Evolutionary conservation across 35 echinoderm and acorn worm genomes (phyloP).

Genomic region (Apostichopus japonicus): DNA sequence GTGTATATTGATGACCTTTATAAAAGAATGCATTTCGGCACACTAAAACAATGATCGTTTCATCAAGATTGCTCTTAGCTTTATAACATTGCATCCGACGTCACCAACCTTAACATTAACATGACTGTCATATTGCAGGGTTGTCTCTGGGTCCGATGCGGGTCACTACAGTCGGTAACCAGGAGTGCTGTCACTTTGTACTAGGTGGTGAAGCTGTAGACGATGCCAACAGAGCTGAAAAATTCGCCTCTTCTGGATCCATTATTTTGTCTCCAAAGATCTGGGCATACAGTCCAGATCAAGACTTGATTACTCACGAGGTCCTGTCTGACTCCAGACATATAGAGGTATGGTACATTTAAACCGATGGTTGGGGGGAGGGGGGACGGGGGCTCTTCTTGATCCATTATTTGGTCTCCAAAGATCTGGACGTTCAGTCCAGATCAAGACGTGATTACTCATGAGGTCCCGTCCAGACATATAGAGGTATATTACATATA

Average conservation of each 20-base stretch:
- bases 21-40: too few relatives aligned
- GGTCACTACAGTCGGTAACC: slow-evolving; percentile 88
- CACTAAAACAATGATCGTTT: too few relatives aligned
- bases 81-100: too few relatives aligned
- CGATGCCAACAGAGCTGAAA: slow-evolving; percentile 90
- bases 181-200: slow-evolving; percentile 81
- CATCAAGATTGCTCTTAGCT: too few relatives aligned
- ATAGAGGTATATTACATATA: slow-evolving; percentile 51
- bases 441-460: slow-evolving; percentile 72
- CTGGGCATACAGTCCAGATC: slow-evolving; percentile 87
- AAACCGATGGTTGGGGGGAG: background rate
- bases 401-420: slow-evolving; percentile 78
- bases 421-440: slow-evolving; percentile 85
- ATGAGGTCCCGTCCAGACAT: slow-evolving; percentile 75
- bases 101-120: too few relatives aligned
- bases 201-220: slow-evolving; percentile 83
- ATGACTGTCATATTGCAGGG: slow-evolving; percentile 45
- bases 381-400: slow-evolving; percentile 12
- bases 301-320: slow-evolving; percentile 67
- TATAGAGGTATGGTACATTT: slow-evolving; percentile 54
- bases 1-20: too few relatives aligned
- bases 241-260: slow-evolving; percentile 82
- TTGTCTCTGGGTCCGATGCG: slow-evolving; percentile 78
- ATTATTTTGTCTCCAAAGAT: slow-evolving; percentile 85
- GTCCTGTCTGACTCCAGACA: slow-evolving; percentile 79